Evolutionary conservation across 2,888 invertebrate species (phyloP).

Genomic region (Lamellibrachia satsuma): DNA sequence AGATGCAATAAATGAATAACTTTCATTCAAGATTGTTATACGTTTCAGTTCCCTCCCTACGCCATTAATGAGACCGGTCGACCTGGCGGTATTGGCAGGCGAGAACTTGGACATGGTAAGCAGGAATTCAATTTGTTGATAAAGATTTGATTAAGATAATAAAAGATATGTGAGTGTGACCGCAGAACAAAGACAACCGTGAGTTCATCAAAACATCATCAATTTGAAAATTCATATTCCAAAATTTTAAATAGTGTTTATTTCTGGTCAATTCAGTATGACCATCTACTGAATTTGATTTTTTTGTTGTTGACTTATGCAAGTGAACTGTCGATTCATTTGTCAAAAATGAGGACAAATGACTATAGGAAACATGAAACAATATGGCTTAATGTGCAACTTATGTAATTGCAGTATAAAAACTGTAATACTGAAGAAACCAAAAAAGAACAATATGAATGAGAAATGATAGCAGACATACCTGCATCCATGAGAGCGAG

Average conservation of each 20-base stretch:
- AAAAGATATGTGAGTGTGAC: not conserved
- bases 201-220: not conserved
- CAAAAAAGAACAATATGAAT: not conserved
- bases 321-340: not conserved
- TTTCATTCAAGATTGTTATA: not conserved
- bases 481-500: constrained; percentile 97
- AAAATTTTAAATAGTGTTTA: not conserved
- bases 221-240: too few relatives aligned
- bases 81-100: constrained; percentile 72
- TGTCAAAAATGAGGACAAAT: not conserved
- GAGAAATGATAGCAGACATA: not conserved
- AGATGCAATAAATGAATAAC: not conserved
- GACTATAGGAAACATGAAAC: not conserved
- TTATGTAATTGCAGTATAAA: not conserved
- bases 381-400: not conserved
- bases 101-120: constrained; percentile 90
- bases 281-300: not conserved
- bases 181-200: not conserved
- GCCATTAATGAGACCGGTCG: constrained; percentile 94
- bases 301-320: not conserved
- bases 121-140: not conserved
- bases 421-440: not conserved
- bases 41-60: constrained; percentile 84
- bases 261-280: not conserved
- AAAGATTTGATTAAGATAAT: not conserved